Evolutionary conservation across 1,140 invertebrate species (phyloP).

Genomic region (Scaptomyza montana): DNA sequence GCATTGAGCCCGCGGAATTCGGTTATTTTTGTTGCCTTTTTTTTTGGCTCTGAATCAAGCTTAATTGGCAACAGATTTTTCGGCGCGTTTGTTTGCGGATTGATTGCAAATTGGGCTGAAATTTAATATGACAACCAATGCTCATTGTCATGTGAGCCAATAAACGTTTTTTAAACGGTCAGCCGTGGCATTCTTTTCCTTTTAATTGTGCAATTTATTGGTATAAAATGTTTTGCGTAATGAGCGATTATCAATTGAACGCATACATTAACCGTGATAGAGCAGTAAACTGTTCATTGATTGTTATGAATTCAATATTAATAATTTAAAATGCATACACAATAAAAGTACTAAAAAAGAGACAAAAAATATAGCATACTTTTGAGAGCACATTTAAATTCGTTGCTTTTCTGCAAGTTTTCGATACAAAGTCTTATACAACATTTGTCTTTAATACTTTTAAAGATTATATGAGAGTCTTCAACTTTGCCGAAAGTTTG

Average conservation of each 20-base stretch:
- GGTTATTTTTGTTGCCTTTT: too few relatives aligned
- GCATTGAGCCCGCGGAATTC: slow-evolving; percentile 23
- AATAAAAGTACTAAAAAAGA: too few relatives aligned
- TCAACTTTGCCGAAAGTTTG: neutral
- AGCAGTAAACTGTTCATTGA: too few relatives aligned
- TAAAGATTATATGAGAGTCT: too few relatives aligned
- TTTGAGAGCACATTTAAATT: neutral
- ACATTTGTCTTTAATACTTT: too few relatives aligned
- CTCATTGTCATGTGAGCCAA: neutral
- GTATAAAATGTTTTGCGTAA: too few relatives aligned
- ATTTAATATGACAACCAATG: neutral
- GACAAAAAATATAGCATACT: neutral
- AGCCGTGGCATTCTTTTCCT: neutral
- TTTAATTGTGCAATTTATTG: neutral
- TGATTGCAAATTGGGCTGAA: slow-evolving; percentile 2
- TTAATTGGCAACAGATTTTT: slow-evolving; percentile 35
- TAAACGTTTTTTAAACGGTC: neutral
- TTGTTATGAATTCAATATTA: too few relatives aligned
- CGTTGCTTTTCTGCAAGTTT: too few relatives aligned
- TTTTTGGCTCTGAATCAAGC: neutral
- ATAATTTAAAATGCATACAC: too few relatives aligned
- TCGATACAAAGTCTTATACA: too few relatives aligned
- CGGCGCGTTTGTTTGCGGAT: slow-evolving; percentile 6
- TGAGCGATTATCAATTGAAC: too few relatives aligned
- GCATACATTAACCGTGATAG: too few relatives aligned